Evolutionary conservation across 2,888 invertebrate species (phyloP), one percentile per base, ranked within the genome.

Genomic region (Rutpela maculata): DNA sequence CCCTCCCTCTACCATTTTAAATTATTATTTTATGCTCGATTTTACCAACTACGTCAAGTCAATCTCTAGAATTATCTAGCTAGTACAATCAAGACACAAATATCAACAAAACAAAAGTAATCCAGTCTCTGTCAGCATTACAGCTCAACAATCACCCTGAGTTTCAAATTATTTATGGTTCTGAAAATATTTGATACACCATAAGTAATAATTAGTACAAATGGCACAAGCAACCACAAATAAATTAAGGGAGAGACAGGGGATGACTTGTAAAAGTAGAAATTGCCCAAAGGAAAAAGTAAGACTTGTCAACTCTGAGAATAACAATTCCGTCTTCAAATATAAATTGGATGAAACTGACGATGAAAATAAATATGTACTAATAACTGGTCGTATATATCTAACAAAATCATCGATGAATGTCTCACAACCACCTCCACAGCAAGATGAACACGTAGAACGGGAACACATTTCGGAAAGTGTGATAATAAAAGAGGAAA

Each of bases 321-420:
- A 59, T 0, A 18, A 18, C 3, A 19, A 59, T 11, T 0, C 15
- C 3, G 15, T 31, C 3, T 35, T 35, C n/a, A 35, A 63, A 38
- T 18, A 31, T 63, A n/a, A 26, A 18, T n/a, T 38, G n/a, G 63
- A 63, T n/a, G 18, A 38, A 63, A 63, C 31, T 18, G 63, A 63
- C 11, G 38, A 63, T 38, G 63, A 38, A 17, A 35, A 35, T 63
- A 38, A 63, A 38, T 63, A 38, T n/a, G 7, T 38, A 18, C 18
- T 63, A 11, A 18, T 35, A 18, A 35, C 18, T 17, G 35, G 63
- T 18, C 59, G 22, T 11, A 1, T 59, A 4, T 59, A 59, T 59
- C 18, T 59, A 22, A 5, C 59, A 19, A 59, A 59, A 59, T 59
- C 59, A 59, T 10, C 22, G 19, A 19, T 59, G 19, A 5, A 59